Percentiles rank a stretch among this genome's conserved stretches.
phyloP scores from a whole-genome alignment of 2,797 vertebrate genomes.

The Xenentodon cancila region DNA sequence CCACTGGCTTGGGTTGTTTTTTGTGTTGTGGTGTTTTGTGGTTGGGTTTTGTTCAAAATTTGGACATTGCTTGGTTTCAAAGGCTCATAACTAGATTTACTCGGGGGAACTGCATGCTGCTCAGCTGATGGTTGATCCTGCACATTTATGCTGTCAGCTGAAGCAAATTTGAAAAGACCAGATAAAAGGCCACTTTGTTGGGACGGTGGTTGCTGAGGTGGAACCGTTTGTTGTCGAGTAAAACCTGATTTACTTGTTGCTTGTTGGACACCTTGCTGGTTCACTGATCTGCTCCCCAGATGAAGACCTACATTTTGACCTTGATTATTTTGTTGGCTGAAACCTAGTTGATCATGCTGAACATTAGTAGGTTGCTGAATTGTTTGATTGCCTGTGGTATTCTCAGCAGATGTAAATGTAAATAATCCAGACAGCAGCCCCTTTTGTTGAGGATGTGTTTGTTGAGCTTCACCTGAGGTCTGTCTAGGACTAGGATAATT shows the following conservation, averaged over 20 bases:
- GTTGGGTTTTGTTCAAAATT: conserved; percentile 39
- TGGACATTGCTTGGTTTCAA: conserved; percentile 24
- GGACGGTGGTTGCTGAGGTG: conserved; percentile 58
- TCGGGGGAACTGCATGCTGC: conserved; percentile 44
- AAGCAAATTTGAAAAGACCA: conserved; percentile 83
- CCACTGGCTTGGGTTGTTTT: conserved; percentile 55
- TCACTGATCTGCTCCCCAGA: conserved; percentile 35
- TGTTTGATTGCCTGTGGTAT: conserved; percentile 55
- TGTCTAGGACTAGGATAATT: conserved; percentile 44
- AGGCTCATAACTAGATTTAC: conserved; percentile 57
- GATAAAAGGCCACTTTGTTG: conserved; percentile 73
- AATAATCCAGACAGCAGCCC: conserved; percentile 74
- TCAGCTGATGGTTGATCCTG: conserved; percentile 49
- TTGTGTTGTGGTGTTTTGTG: conserved; percentile 49
- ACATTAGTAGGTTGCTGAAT: conserved; percentile 38
- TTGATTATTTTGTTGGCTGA: conserved; percentile 41
- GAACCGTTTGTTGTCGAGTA: conserved; percentile 68
- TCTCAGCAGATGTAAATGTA: conserved; percentile 71
- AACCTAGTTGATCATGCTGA: conserved; percentile 35
- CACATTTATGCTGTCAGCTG: conserved; percentile 76
- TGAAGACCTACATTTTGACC: conserved; percentile 31
- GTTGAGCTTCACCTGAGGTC: conserved; percentile 29
- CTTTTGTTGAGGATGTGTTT: conserved; percentile 62
- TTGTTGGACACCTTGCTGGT: conserved; percentile 47
- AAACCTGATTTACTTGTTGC: conserved; percentile 55